These are phyloP conservation scores for Muscidifurax raptorellus DNA, from an alignment of 1,140 invertebrate species.

Conservation along the genomic window DNA sequence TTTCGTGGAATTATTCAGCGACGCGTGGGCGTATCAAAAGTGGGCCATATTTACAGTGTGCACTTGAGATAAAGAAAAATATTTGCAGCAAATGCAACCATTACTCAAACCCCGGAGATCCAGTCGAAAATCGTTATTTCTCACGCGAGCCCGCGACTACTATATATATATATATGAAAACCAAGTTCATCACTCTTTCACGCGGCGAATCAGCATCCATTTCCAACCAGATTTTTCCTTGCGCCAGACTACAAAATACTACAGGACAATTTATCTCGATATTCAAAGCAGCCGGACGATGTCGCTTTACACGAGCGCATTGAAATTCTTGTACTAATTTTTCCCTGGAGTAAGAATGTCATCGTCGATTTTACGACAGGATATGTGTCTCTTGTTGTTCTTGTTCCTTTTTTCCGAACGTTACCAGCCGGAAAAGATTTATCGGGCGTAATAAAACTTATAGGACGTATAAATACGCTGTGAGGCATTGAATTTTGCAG, in stretches of 20 bases:
- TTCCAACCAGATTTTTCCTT: conserved; percentile 15
- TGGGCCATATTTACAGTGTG: too few species aligned
- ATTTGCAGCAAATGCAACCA: too few species aligned
- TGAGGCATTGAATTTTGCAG: background rate
- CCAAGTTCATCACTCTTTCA: background rate
- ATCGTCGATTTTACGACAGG: conserved; percentile 19
- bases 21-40: too few species aligned
- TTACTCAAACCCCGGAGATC: too few species aligned
- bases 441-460: conserved; percentile 11
- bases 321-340: conserved; percentile 20
- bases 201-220: background rate
- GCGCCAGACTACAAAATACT: background rate
- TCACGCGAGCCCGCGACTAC: too few species aligned
- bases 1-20: too few species aligned
- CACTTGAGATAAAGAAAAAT: too few species aligned
- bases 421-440: conserved; percentile 4
- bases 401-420: background rate
- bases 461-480: background rate
- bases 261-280: conserved; percentile 1
- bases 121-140: too few species aligned
- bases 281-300: conserved; percentile 14
- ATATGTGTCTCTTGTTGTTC: background rate
- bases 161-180: background rate
- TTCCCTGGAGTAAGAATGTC: background rate
- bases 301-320: conserved; percentile 5